Conservation (phyloP, 1,140 invertebrate species). For the Phymastichus coffea region DNA sequence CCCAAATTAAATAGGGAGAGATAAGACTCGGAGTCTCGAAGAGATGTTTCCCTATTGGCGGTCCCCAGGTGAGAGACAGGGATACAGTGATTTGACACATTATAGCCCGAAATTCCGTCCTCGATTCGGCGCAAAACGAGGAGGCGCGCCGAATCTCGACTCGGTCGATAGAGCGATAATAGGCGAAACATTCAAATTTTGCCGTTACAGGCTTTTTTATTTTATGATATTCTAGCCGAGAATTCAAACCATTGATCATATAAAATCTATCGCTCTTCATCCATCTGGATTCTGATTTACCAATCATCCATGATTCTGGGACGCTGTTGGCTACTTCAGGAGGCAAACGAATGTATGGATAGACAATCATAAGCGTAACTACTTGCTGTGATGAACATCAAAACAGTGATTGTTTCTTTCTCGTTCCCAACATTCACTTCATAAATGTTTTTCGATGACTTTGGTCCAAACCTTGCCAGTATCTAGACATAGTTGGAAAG, state of each 20-base stretch:
- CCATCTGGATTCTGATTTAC: slow-evolving; percentile 45
- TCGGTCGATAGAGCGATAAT: slow-evolving; percentile 44
- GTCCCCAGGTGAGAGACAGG: too few relatives aligned
- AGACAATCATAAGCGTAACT: slow-evolving; percentile 39
- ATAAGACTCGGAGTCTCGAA: too few relatives aligned
- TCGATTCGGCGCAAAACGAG: slow-evolving; percentile 45
- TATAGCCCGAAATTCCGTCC: slow-evolving; percentile 40
- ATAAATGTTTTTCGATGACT: slow-evolving; percentile 40
- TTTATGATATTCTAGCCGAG: slow-evolving; percentile 39
- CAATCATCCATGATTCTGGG: slow-evolving; percentile 41
- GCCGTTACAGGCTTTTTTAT: slow-evolving; percentile 39
- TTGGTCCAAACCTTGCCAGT: slow-evolving; percentile 36
- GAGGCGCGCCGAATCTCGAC: too few relatives aligned
- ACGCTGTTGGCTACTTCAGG: slow-evolving; percentile 28
- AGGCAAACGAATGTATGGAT: slow-evolving; percentile 9
- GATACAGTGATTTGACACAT: too few relatives aligned
- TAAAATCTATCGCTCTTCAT: slow-evolving; percentile 45
- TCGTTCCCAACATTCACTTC: slow-evolving; percentile 39
- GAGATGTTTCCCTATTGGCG: too few relatives aligned
- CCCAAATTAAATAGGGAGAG: too few relatives aligned
- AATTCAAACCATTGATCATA: slow-evolving; percentile 44
- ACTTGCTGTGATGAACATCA: slow-evolving; percentile 43
- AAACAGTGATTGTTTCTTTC: slow-evolving; percentile 49
- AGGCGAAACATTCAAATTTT: slow-evolving; percentile 38
- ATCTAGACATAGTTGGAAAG: slow-evolving; percentile 35